A percentile compares a stretch with the other conserved stretches of the same genome.
phyloP scores from a whole-genome alignment of 2,888 invertebrate genomes.

The Junonia oenone region DNA sequence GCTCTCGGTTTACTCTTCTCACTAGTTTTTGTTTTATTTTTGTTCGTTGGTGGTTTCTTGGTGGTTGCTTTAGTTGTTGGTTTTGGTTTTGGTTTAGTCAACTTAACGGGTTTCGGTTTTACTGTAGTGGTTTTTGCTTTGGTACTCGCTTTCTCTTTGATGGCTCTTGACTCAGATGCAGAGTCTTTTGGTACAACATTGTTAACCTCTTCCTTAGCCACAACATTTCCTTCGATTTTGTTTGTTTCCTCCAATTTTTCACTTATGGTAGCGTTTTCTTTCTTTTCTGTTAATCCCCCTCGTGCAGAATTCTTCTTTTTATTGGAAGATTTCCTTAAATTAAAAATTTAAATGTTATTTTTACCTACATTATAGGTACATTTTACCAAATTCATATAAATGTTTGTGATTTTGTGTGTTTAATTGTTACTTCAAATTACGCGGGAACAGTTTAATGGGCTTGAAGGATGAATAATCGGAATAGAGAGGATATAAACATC shows the following conservation, averaged over 20 bases:
- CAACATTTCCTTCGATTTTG: constrained; percentile 42
- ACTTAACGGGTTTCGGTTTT: constrained; percentile 47
- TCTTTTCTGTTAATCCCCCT: constrained; percentile 40
- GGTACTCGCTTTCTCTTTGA: constrained; percentile 53
- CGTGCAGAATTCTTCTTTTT: constrained; percentile 66
- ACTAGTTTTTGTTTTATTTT: constrained; percentile 63
- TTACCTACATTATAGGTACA: too few relatives aligned
- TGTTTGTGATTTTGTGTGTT: too few relatives aligned
- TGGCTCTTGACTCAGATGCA: constrained; percentile 48
- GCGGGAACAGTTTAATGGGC: background rate
- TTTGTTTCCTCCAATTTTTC: constrained; percentile 40
- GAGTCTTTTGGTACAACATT: constrained; percentile 30
- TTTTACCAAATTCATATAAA: too few relatives aligned
- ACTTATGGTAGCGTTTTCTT: constrained; percentile 37
- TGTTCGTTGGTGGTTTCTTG: constrained; percentile 45
- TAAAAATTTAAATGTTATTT: background rate
- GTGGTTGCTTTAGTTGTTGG: constrained; percentile 59
- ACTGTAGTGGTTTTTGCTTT: constrained; percentile 57
- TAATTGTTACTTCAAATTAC: too few relatives aligned
- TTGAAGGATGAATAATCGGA: background rate
- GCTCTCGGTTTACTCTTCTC: constrained; percentile 82
- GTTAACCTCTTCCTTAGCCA: constrained; percentile 39
- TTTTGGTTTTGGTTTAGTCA: constrained; percentile 52
- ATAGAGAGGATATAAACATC: background rate
- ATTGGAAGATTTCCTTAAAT: constrained; percentile 55